Conservation (phyloP, 2,888 invertebrate genomes). For the Caenorhabditis sp. region DNA sequence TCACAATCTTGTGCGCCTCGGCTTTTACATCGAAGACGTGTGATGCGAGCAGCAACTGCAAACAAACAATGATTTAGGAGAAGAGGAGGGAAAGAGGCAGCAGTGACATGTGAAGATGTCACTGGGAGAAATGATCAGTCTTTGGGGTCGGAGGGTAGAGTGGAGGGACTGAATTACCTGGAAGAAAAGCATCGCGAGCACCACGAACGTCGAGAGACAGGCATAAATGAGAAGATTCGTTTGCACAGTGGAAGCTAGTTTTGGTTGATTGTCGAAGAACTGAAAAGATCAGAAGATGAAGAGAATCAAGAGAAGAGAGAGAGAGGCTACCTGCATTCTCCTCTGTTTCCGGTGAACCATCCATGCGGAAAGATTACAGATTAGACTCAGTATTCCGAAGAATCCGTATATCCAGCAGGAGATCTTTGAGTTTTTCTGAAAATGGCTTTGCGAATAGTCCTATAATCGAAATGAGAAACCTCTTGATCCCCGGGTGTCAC, state of each 20-base stretch:
- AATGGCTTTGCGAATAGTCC: too few relatives aligned
- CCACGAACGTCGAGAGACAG: slow-evolving; percentile 64
- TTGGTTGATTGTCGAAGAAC: slow-evolving; percentile 60
- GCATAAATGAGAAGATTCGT: slow-evolving; percentile 70
- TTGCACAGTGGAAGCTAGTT: slow-evolving; percentile 64
- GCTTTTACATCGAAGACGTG: slow-evolving; percentile 50
- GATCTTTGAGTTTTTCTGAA: slow-evolving; percentile 65
- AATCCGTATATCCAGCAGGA: slow-evolving; percentile 59
- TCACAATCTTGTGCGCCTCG: slow-evolving; percentile 47
- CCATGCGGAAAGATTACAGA: slow-evolving; percentile 60
- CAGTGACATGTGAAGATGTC: slow-evolving; percentile 23
- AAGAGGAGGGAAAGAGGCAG: not conserved
- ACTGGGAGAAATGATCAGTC: not conserved
- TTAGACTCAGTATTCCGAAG: slow-evolving; percentile 56
- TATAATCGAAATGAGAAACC: too few relatives aligned
- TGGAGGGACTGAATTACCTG: too few relatives aligned
- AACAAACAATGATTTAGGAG: slow-evolving; percentile 11
- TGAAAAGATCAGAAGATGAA: slow-evolving; percentile 34
- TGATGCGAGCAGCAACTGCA: slow-evolving; percentile 66
- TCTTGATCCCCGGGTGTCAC: slow-evolving; percentile 59
- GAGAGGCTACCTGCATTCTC: slow-evolving; percentile 55
- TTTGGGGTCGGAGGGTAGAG: too few relatives aligned
- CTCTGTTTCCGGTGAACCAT: slow-evolving; percentile 63
- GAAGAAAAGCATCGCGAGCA: slow-evolving; percentile 64
- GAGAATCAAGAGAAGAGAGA: too few relatives aligned